phyloP scores from a whole-genome alignment of 2,888 invertebrate genomes.

The Drosophila infuscata region DNA sequence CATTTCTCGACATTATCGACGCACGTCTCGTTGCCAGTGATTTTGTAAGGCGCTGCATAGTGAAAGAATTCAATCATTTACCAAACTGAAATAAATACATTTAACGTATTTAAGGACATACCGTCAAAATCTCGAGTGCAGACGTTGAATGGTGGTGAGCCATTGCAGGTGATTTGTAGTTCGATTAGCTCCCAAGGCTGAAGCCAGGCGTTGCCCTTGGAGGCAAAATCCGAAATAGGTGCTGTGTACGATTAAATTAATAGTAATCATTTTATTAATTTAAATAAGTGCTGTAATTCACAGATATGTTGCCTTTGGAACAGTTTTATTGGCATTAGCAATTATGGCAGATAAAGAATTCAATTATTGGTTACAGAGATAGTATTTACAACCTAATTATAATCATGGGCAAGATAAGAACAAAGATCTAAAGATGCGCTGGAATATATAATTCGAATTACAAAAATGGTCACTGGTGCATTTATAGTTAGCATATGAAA shows the following conservation, averaged over 20 bases:
- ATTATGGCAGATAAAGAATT: not conserved
- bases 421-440: not conserved
- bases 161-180: constrained; percentile 90
- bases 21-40: constrained; percentile 93
- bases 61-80: not conserved
- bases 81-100: not conserved
- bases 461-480: not conserved
- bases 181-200: constrained; percentile 92
- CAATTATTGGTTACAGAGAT: not conserved
- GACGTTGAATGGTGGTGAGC: constrained; percentile 90
- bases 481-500: not conserved
- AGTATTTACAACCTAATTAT: not conserved
- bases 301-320: not conserved
- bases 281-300: not conserved
- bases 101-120: constrained; percentile 26
- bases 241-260: constrained; percentile 86
- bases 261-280: not conserved
- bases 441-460: not conserved
- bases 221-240: constrained; percentile 89
- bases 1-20: constrained; percentile 77
- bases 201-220: constrained; percentile 92
- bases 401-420: not conserved
- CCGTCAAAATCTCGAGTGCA: constrained; percentile 89
- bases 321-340: not conserved
- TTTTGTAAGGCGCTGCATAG: constrained; percentile 86